phyloP scores from a whole-genome alignment of 1,140 invertebrate species.

The Caenorhabditis inopinata region DNA sequence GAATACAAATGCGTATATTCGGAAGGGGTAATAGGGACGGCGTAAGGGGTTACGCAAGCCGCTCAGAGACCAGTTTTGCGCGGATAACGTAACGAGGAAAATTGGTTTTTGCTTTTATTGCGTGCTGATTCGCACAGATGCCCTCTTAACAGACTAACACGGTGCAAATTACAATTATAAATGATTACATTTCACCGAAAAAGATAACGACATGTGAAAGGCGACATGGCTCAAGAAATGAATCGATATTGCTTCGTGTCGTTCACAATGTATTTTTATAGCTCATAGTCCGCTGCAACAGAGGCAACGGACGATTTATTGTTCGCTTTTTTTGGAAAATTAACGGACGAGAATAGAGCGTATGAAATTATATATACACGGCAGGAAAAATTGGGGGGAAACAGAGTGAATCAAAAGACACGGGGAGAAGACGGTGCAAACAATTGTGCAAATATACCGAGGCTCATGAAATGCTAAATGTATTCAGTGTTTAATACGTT shows the following conservation, averaged over 20 bases:
- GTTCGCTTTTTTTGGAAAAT: background rate
- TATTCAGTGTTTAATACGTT: no score
- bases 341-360: background rate
- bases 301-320: background rate
- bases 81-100: background rate
- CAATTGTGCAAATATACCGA: constrained; percentile 3
- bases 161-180: no score
- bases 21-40: background rate
- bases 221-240: background rate
- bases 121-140: no score
- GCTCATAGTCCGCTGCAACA: background rate
- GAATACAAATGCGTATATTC: background rate
- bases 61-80: constrained; percentile 13
- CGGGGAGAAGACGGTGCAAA: background rate
- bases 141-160: no score
- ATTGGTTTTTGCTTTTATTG: background rate
- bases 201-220: background rate
- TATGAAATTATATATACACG: background rate
- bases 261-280: constrained; percentile 16
- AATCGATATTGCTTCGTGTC: constrained; percentile 18
- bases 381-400: background rate
- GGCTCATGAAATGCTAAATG: background rate
- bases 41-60: background rate
- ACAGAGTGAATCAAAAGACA: background rate
- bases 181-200: constrained; percentile 1